phyloP scores from a whole-genome alignment of 2,113 vertebrate species.

The Mobula hypostoma region DNA sequence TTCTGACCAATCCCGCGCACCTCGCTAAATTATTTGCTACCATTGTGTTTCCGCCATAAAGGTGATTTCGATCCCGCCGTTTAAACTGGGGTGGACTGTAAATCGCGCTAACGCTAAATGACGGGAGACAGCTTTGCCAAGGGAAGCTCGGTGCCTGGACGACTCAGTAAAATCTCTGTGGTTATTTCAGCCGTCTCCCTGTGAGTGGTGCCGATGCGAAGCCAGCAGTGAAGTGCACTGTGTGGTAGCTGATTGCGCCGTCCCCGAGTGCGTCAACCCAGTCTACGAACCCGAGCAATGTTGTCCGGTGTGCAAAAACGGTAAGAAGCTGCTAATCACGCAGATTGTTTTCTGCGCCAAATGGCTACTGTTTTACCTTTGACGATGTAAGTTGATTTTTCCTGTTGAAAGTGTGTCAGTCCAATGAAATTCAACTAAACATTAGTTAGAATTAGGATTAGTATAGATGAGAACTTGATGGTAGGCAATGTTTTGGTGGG shows the following conservation, averaged over 20 bases:
- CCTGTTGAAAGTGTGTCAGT: not conserved
- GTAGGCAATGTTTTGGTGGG: too few relatives aligned
- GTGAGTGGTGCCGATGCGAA: constrained; percentile 99
- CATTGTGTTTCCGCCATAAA: not conserved
- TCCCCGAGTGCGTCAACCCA: constrained; percentile 98
- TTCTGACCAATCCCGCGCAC: not conserved
- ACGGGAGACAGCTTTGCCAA: not conserved
- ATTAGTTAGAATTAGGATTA: too few relatives aligned
- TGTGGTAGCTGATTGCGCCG: constrained; percentile 97
- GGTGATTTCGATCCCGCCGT: too few relatives aligned
- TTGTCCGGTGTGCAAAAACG: constrained; percentile 99
- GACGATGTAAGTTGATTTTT: not conserved
- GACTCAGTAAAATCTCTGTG: constrained; percentile 44
- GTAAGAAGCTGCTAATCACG: constrained; percentile 64
- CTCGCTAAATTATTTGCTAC: not conserved
- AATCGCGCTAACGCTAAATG: not conserved
- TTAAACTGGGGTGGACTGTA: not conserved
- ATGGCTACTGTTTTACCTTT: not conserved
- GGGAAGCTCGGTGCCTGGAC: not conserved
- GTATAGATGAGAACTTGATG: too few relatives aligned
- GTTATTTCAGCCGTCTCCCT: constrained; percentile 70
- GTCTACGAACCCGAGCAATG: constrained; percentile 98
- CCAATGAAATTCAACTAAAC: not conserved
- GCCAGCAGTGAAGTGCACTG: constrained; percentile 99
- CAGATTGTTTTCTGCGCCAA: not conserved